Evolutionary conservation across 2,888 invertebrate species (phyloP), one percentile per base, ranked within the genome.

Genomic region (Volucella inflata): DNA sequence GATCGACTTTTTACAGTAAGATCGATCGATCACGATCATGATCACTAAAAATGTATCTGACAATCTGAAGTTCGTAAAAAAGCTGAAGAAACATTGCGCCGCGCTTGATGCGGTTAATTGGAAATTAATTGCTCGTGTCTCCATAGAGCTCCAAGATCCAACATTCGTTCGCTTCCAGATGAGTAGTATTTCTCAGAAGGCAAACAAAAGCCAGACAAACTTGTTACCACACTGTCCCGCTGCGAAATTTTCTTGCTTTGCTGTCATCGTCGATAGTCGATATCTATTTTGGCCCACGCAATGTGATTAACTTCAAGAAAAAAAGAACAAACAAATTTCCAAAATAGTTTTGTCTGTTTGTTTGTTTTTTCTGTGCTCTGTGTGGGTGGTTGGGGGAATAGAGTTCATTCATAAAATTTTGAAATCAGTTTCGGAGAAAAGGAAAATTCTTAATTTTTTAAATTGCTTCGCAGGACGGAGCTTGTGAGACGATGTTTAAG

Each of bases 211-310:
- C 21, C 14, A 50, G 46, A 62, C 21, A 30, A 71, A 51, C 60
- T 60, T 60, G 51, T 72, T 44, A 16, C 72, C 42, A 44, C 60
- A 64, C 62, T 38, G 62, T 62, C 50, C 71, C 64, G 77, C 70
- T 78, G 78, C 57, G 64, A 78, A 78, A 78, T 78, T 64, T 36
- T 42, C 60, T 76, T 68, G 70, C 70, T 48, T 64, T 40, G 42
- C 70, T 71, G 78, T 78, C 70, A 78, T 57, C 70, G 64, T 40
- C 77, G 17, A 51, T 62, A 78, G 77, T 64, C 62, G 64, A 78
- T 78, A 78, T 78, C 53, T 70, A 64, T 78, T 78, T 71, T 78
- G 64, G 78, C 78, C 78, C 78, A 78, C 78, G 78, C 70, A 77
- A 44, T 21, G 70, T 70, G 62, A 77, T 62, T 77, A 62, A 62